These are phyloP conservation scores for Mactromeris polynyma DNA, from an alignment of 2,888 invertebrate species.

Conservation along the genomic window DNA sequence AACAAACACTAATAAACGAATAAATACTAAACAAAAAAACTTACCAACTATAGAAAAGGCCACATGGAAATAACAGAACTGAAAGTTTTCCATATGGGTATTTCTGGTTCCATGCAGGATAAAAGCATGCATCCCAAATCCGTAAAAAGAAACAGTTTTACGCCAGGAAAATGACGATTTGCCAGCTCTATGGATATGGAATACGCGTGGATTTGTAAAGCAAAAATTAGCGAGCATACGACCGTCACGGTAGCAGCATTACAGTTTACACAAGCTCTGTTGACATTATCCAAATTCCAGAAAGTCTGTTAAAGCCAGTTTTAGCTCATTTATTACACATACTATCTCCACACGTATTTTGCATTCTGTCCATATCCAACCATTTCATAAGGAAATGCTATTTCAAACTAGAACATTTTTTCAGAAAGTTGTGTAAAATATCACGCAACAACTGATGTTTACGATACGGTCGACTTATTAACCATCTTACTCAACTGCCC, in stretches of 20 bases:
- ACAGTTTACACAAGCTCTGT: background rate
- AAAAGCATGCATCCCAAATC: slow-evolving; percentile 43
- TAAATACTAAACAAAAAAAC: slow-evolving; percentile 25
- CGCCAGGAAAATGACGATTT: slow-evolving; percentile 17
- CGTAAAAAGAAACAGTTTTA: slow-evolving; percentile 3
- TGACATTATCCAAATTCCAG: background rate
- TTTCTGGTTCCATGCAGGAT: slow-evolving; percentile 30
- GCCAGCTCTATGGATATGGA: slow-evolving; percentile 30
- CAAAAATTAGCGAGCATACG: background rate
- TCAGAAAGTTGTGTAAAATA: slow-evolving; percentile 30
- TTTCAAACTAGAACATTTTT: slow-evolving; percentile 19
- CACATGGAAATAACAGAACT: slow-evolving; percentile 38
- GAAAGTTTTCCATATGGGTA: slow-evolving; percentile 30
- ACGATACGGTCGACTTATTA: background rate
- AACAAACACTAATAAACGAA: slow-evolving; percentile 19
- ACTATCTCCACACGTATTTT: background rate
- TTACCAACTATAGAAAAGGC: slow-evolving; percentile 31
- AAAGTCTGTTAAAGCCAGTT: background rate
- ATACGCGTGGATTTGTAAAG: slow-evolving; percentile 24
- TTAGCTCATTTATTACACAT: background rate
- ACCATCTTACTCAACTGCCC: slow-evolving; percentile 31
- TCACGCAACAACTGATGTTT: background rate
- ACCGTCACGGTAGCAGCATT: background rate
- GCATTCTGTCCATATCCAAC: slow-evolving; percentile 25
- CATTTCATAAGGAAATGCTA: slow-evolving; percentile 35